Percentiles rank a stretch among this genome's conserved stretches.
These are phyloP conservation scores for Sepiola atlantica DNA, from an alignment of 2,888 invertebrate genomes.

Conservation along the genomic window DNA sequence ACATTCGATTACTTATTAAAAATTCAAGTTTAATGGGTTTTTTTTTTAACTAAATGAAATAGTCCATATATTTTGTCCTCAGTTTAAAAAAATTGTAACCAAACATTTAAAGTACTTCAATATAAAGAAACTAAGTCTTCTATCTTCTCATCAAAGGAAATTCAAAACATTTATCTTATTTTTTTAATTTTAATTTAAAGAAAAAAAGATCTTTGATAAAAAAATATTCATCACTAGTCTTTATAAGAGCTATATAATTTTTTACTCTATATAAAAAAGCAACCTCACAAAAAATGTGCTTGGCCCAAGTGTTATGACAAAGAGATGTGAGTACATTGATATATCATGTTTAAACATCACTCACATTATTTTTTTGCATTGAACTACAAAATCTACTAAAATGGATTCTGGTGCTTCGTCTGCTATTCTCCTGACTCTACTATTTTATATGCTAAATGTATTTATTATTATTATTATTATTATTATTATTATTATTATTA, in stretches of 20 bases:
- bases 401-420: background rate
- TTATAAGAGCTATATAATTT: background rate
- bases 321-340: slow-evolving; percentile 16
- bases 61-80: background rate
- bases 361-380: background rate
- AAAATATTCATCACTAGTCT: background rate
- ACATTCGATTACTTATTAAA: background rate
- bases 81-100: background rate
- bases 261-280: background rate
- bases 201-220: background rate
- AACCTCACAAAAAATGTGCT: background rate
- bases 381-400: slow-evolving; percentile 14
- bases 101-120: background rate
- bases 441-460: background rate
- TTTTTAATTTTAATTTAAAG: background rate
- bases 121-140: background rate
- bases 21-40: background rate
- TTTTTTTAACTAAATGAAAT: background rate
- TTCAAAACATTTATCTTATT: slow-evolving; percentile 3
- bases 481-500: background rate
- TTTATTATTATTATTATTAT: background rate
- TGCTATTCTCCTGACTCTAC: background rate
- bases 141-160: background rate
- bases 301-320: background rate
- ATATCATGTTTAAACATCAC: background rate